Evolutionary conservation across 2,113 vertebrate genomes (phyloP).

Genomic region (Hylia prasina): DNA sequence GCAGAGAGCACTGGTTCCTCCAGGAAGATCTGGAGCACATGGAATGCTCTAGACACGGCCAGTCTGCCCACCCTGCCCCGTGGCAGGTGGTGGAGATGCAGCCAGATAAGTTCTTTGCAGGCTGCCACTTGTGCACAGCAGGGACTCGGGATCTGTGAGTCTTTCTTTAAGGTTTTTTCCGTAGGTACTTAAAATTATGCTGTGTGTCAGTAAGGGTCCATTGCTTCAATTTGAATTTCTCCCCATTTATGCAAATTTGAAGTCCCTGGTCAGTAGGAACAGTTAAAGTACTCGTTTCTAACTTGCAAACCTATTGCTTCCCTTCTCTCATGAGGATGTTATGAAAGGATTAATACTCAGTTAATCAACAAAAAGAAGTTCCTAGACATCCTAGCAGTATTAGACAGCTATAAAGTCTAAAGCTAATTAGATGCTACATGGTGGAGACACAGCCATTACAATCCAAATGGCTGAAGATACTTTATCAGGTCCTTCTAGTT

Average conservation of each 20-base stretch:
- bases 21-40: not conserved
- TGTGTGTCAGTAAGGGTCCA: not conserved
- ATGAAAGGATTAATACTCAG: not conserved
- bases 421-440: not conserved
- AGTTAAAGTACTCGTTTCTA: not conserved
- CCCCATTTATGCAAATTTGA: not conserved
- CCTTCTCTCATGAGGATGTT: not conserved
- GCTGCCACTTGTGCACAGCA: not conserved
- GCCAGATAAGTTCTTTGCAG: not conserved
- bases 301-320: not conserved
- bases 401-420: not conserved
- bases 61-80: not conserved
- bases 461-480: not conserved
- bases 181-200: not conserved
- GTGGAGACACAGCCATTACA: not conserved
- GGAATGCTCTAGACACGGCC: rapidly evolving
- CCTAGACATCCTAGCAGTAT: not conserved
- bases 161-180: not conserved
- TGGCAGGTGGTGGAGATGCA: not conserved
- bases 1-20: not conserved
- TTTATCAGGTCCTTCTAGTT: not conserved
- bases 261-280: not conserved
- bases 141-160: rapidly evolving
- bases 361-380: not conserved
- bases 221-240: not conserved